A percentile compares a stretch with the other conserved stretches of the same genome.
These are phyloP conservation scores for Aleiodes testaceus DNA, from an alignment of 2,888 invertebrate genomes.

Conservation along the genomic window DNA sequence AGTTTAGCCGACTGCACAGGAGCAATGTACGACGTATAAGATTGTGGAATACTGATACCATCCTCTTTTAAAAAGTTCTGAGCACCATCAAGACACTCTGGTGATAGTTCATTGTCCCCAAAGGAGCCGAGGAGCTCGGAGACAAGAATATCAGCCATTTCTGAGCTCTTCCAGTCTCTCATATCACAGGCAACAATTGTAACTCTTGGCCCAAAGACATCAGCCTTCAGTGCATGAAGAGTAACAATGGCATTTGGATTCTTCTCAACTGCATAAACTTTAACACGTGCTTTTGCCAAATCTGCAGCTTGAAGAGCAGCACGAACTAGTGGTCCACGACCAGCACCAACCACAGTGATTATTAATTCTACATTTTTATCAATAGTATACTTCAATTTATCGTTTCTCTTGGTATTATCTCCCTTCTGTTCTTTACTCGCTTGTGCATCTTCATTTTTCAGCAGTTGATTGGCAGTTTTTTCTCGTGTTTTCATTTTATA, in stretches of 20 bases:
- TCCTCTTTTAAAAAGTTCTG: conserved; percentile 87
- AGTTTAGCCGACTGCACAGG: conserved; percentile 94
- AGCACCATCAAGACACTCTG: conserved; percentile 97
- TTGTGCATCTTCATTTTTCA: too few species aligned
- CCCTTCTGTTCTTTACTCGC: conserved; percentile 54
- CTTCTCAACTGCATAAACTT: conserved; percentile 97
- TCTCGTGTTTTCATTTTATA: conserved; percentile 66
- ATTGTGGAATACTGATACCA: conserved; percentile 92
- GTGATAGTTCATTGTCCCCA: conserved; percentile 98
- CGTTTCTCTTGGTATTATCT: conserved; percentile 71
- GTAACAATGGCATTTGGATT: conserved; percentile 97
- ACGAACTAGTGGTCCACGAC: conserved; percentile 94
- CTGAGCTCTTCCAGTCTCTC: conserved; percentile 86
- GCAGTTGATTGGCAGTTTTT: too few species aligned
- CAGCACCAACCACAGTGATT: conserved; percentile 94
- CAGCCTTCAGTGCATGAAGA: conserved; percentile 82
- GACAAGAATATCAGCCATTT: conserved; percentile 94
- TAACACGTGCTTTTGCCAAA: conserved; percentile 82
- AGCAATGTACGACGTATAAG: conserved; percentile 92
- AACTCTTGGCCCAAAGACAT: conserved; percentile 86
- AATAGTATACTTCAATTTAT: conserved; percentile 60
- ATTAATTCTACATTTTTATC: conserved; percentile 8
- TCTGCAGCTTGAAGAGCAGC: conserved; percentile 88
- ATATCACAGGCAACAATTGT: conserved; percentile 89
- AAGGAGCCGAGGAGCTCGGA: conserved; percentile 98